These are phyloP conservation scores for Narcine bancroftii DNA, from an alignment of 2,113 vertebrate genomes.

Conservation along the genomic window DNA sequence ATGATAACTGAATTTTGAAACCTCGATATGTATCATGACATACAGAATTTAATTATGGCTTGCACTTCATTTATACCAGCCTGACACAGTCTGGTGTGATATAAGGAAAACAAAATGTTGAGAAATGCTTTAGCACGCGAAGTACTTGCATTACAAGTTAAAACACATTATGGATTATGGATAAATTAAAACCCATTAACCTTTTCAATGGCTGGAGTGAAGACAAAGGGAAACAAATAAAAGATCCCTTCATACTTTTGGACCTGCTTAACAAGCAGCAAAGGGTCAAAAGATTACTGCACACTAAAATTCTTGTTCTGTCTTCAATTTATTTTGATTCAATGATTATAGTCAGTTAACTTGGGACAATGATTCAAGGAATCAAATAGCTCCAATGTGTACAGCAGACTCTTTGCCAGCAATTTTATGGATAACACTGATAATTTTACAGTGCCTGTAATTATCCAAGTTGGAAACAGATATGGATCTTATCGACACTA, in stretches of 20 bases:
- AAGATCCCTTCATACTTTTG: background rate
- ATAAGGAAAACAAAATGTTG: background rate
- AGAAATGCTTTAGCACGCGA: background rate
- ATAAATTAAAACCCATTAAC: background rate
- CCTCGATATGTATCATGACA: background rate
- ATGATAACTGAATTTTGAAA: background rate
- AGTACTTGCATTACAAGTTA: background rate
- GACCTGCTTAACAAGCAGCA: background rate
- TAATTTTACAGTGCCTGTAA: conserved; percentile 30
- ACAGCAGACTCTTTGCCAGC: background rate
- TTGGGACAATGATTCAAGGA: background rate
- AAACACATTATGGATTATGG: background rate
- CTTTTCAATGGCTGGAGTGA: background rate
- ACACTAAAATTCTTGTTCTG: background rate
- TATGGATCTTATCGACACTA: background rate
- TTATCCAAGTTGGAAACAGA: conserved; percentile 23
- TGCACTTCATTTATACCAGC: background rate
- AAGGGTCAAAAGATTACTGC: background rate
- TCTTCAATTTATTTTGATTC: conserved; percentile 1
- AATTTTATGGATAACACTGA: background rate
- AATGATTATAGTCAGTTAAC: background rate
- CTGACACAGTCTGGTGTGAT: background rate
- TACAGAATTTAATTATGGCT: background rate
- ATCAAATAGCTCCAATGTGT: background rate
- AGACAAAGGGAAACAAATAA: background rate